Conservation (phyloP, 2,797 vertebrate genomes). For the Protonibea diacanthus region DNA sequence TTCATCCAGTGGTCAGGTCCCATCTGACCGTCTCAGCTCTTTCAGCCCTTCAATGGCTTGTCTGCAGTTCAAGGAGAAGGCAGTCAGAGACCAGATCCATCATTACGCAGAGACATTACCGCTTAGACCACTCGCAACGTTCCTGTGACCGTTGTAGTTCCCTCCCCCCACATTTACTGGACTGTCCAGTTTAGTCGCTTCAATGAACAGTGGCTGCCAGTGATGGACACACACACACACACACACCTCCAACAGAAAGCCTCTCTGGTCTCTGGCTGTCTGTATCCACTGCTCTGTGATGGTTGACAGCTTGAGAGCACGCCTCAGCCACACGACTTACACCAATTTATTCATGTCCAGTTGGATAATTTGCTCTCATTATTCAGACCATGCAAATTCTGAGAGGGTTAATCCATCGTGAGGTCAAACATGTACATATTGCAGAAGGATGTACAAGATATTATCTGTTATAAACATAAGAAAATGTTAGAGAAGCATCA, state of each 20-base stretch:
- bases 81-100: slow-evolving; percentile 87
- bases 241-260: slow-evolving; percentile 41
- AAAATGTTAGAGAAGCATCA: slow-evolving; percentile 30
- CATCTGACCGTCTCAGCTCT: slow-evolving; percentile 77
- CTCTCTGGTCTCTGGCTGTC: slow-evolving; percentile 87
- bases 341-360: slow-evolving; percentile 51
- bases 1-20: slow-evolving; percentile 73
- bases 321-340: slow-evolving; percentile 85
- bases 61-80: slow-evolving; percentile 91
- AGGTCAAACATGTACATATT: slow-evolving; percentile 19
- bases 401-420: slow-evolving; percentile 30
- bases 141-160: slow-evolving; percentile 49
- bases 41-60: slow-evolving; percentile 94
- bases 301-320: slow-evolving; percentile 95
- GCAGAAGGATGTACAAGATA: slow-evolving; percentile 32
- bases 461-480: slow-evolving; percentile 22
- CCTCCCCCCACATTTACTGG: slow-evolving; percentile 58
- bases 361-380: slow-evolving; percentile 42
- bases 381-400: slow-evolving; percentile 53
- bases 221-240: slow-evolving; percentile 28
- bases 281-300: slow-evolving; percentile 93
- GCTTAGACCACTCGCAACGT: slow-evolving; percentile 48
- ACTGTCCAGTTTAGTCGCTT: slow-evolving; percentile 68
- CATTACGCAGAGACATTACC: slow-evolving; percentile 66
- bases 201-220: slow-evolving; percentile 52